Evolutionary conservation across 2,888 invertebrate species (phyloP).

Genomic region (Loripinus fragilis): DNA sequence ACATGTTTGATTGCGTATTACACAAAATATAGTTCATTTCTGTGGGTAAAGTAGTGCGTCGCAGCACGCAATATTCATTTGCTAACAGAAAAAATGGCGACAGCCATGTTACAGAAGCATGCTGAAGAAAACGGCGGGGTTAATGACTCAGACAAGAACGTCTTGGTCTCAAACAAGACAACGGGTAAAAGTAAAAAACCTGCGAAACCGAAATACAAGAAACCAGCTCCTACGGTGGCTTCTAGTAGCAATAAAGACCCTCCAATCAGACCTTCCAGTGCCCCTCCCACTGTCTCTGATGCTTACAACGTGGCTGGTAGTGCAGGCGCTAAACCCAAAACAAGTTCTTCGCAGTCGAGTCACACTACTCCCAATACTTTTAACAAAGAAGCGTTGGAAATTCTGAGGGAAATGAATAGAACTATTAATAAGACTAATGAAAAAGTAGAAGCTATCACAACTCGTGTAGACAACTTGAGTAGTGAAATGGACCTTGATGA

Average conservation of each 20-base stretch:
- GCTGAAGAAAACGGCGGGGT: too few species aligned
- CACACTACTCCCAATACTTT: neutral
- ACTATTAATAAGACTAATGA: slow-evolving; percentile 36
- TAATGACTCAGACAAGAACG: neutral
- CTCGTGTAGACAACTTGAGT: slow-evolving; percentile 21
- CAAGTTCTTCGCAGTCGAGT: neutral
- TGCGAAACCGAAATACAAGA: neutral
- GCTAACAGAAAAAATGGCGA: neutral
- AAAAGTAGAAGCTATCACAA: slow-evolving; percentile 30
- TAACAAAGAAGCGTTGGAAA: slow-evolving; percentile 33
- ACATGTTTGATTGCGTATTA: neutral
- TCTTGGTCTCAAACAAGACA: neutral
- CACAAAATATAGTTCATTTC: slow-evolving; percentile 10
- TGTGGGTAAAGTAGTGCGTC: neutral
- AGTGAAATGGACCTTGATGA: neutral
- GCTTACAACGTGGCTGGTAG: too few species aligned
- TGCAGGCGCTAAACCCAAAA: too few species aligned
- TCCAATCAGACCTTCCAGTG: neutral
- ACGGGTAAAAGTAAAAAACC: neutral
- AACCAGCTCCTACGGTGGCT: too few species aligned
- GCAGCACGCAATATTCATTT: neutral
- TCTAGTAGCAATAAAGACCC: neutral
- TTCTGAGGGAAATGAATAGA: slow-evolving; percentile 35
- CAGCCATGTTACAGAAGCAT: too few species aligned
- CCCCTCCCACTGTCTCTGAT: neutral